Evolutionary conservation across 2,113 vertebrate genomes (phyloP).

Genomic region (Bubalus kerabau): DNA sequence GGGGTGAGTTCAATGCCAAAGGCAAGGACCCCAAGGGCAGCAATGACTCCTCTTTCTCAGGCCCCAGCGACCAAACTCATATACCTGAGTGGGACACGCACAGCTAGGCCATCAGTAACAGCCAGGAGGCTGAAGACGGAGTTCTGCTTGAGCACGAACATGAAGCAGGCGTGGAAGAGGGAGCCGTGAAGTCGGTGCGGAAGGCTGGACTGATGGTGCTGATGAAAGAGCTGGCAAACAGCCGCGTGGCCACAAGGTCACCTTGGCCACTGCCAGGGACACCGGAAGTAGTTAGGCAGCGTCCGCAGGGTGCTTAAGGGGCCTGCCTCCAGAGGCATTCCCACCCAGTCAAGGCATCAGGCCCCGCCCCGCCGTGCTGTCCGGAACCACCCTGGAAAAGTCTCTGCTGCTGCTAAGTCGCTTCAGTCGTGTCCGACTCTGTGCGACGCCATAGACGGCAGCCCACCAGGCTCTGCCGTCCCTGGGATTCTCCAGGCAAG

Average conservation of each 20-base stretch:
- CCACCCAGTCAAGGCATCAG: neutral
- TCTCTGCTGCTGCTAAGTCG: neutral
- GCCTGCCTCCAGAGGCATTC: fast-evolving
- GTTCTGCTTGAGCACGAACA: neutral
- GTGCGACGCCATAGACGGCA: no score
- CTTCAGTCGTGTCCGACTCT: no score
- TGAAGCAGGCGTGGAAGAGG: neutral
- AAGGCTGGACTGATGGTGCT: neutral
- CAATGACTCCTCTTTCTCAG: neutral
- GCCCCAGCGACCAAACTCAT: neutral
- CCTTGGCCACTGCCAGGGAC: neutral
- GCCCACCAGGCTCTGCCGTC: no score
- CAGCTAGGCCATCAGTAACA: neutral
- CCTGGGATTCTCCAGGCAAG: no score
- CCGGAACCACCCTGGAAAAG: neutral
- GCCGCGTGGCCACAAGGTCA: fast-evolving
- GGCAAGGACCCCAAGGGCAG: neutral
- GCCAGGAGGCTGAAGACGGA: neutral
- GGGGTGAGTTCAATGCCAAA: neutral
- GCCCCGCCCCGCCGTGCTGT: neutral
- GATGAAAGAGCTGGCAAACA: neutral
- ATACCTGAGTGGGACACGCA: neutral
- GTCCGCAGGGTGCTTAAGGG: neutral
- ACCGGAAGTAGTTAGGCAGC: neutral
- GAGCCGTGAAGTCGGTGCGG: neutral